Base-by-base conservation (phyloP, 2,888 invertebrate genomes). In the Ennomos fuscantarius region DNA sequence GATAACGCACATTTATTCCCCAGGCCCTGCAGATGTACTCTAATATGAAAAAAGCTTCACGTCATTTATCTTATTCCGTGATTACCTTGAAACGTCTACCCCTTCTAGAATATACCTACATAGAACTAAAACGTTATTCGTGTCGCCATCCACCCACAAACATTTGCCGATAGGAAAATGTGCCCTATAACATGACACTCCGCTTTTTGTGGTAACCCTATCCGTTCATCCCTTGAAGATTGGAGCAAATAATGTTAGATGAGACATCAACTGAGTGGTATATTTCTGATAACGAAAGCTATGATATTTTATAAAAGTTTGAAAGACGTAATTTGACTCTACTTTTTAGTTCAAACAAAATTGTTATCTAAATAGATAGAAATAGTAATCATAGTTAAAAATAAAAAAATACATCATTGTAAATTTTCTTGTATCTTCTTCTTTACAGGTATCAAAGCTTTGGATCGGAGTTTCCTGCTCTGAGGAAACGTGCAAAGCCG, bases 201-300 rank as follows among this genome's bases (percentile, higher is more conserved):
- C 36, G 63, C 56, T 60, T 60, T 63, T 63, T 63, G 60, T 40
- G 45, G 63, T 55, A 63, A 60, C 63, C 49, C 40, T 45, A 63
- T 43, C 49, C 45, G 41, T 8, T 32, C 42, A 31, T 31, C 52
- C 49, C 45, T 50, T 32, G 36, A 49, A 47, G 60, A 62, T 60
- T 56, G 47, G 51, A 37, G 51, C 46, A 60, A 62, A 57, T 57
- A 60, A 42, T 48, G 45, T 33, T 46, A 55, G 56, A 55, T 53
- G 45, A 49, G 52, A 55, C 60, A 63, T 54, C 52, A 42, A 52
- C 45, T 42, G 41, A 43, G 39, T 51, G 45, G 48, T 51, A 34
- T 48, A 42, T 46, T 42, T 52, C 37, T 51, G 41, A 48, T 34
- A 12, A 40, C 10, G 34, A 52, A 47, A 45, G 36, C 49, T 9